phyloP scores from a whole-genome alignment of 2,888 invertebrate genomes.

The Lepetodrilus schrolli region DNA sequence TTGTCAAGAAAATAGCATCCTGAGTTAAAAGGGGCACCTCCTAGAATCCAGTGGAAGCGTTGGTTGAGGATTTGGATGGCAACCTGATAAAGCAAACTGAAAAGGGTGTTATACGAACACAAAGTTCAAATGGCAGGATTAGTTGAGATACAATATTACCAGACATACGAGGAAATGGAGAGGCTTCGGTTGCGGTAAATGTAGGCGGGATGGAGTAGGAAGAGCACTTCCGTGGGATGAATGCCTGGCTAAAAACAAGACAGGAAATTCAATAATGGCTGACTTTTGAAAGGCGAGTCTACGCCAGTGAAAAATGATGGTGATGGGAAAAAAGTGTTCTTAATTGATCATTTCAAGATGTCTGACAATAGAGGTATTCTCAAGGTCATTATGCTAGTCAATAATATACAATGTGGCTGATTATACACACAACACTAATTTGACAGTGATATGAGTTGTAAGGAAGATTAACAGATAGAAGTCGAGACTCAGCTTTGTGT shows the following conservation, averaged over 20 bases:
- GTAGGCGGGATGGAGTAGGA: not conserved
- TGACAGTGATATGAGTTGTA: not conserved
- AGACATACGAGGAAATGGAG: not conserved
- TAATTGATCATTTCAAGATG: constrained; percentile 20
- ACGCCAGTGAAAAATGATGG: not conserved
- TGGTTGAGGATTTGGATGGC: too few relatives aligned
- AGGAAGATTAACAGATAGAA: not conserved
- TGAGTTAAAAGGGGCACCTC: too few relatives aligned
- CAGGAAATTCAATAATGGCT: constrained; percentile 24
- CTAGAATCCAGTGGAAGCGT: too few relatives aligned
- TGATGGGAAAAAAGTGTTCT: not conserved
- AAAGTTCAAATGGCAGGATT: too few relatives aligned
- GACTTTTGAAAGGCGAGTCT: not conserved
- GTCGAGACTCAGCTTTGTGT: too few relatives aligned
- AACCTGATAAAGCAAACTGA: too few relatives aligned
- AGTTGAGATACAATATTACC: too few relatives aligned
- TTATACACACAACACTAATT: too few relatives aligned
- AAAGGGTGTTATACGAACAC: too few relatives aligned
- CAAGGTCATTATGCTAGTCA: not conserved
- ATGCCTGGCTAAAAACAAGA: not conserved
- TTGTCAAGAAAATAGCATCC: too few relatives aligned
- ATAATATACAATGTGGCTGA: not conserved
- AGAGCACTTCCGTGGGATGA: not conserved
- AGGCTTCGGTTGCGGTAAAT: not conserved
- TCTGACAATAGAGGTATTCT: not conserved